These are phyloP conservation scores for Papilio protenor DNA, from an alignment of 2,888 invertebrate genomes.

Conservation along the genomic window DNA sequence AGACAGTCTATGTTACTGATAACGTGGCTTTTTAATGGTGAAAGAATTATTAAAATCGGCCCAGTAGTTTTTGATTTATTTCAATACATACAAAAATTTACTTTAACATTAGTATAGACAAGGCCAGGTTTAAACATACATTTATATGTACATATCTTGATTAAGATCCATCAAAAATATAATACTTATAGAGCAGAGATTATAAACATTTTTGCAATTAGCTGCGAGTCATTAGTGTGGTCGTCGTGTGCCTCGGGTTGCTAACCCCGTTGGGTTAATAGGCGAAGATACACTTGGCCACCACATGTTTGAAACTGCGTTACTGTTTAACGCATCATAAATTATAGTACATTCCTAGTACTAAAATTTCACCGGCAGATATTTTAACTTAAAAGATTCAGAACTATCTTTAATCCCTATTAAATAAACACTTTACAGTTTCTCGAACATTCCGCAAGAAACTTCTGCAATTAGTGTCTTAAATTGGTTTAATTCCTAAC, in stretches of 20 bases:
- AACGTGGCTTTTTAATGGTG: no score
- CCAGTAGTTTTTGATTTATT: no score
- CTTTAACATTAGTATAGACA: no score
- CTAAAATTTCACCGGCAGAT: conserved; percentile 1
- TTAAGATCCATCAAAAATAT: no score
- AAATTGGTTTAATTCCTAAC: no score
- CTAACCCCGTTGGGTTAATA: conserved; percentile 31
- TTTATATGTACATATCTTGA: no score
- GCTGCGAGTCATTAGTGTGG: not conserved
- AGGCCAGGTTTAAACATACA: no score
- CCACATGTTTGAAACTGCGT: conserved; percentile 35
- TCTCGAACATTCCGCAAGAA: not conserved
- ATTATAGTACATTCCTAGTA: conserved; percentile 30
- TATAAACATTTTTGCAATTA: not conserved
- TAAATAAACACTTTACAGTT: not conserved
- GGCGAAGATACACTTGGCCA: conserved; percentile 37
- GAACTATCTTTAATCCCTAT: not conserved
- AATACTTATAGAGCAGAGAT: not conserved
- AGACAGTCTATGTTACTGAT: no score
- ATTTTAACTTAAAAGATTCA: not conserved
- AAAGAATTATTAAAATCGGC: no score
- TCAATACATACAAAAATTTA: no score
- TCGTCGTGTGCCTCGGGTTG: conserved; percentile 17
- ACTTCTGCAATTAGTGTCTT: not conserved
- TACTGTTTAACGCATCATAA: conserved; percentile 38